phyloP scores from a whole-genome alignment of 2,797 vertebrate genomes.

The Coregonus suidteri region DNA sequence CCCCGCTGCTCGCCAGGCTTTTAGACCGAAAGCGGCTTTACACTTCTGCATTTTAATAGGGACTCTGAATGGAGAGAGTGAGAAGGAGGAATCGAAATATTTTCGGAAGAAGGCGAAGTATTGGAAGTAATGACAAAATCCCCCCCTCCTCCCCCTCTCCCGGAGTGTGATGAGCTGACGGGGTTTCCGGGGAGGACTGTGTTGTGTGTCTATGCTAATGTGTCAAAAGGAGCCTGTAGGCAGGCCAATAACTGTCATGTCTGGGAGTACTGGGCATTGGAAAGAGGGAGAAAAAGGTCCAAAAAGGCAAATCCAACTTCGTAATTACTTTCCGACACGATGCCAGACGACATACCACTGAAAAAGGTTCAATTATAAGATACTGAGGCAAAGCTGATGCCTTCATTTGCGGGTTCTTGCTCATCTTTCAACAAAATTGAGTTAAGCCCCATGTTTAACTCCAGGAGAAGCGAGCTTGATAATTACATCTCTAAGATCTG shows the following conservation, averaged over 20 bases:
- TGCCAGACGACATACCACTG: conserved; percentile 65
- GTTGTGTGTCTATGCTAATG: conserved; percentile 64
- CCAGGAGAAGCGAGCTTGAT: too few species aligned
- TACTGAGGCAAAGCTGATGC: conserved; percentile 71
- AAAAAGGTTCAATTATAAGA: conserved; percentile 73
- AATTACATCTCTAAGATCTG: too few species aligned
- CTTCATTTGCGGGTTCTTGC: conserved; percentile 56
- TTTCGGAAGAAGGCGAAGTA: conserved; percentile 71
- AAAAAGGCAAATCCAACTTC: conserved; percentile 70
- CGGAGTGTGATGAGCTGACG: conserved; percentile 57
- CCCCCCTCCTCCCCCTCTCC: conserved; percentile 42
- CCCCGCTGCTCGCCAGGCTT: conserved; percentile 75
- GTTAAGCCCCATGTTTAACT: conserved; percentile 39
- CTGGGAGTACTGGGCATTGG: conserved; percentile 66
- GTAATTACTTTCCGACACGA: conserved; percentile 73
- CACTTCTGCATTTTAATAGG: conserved; percentile 78
- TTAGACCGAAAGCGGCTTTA: conserved; percentile 73
- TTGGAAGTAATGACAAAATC: conserved; percentile 58
- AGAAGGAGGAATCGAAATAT: conserved; percentile 76
- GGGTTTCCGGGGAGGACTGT: conserved; percentile 63
- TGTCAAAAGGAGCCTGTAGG: conserved; percentile 70
- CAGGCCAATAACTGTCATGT: conserved; percentile 65
- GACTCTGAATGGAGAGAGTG: conserved; percentile 69
- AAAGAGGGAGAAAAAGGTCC: conserved; percentile 61
- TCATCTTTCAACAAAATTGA: conserved; percentile 60